A percentile compares a stretch with the other conserved stretches of the same genome.
phyloP scores from a whole-genome alignment of 2,113 vertebrate species.

The Proteles cristata region DNA sequence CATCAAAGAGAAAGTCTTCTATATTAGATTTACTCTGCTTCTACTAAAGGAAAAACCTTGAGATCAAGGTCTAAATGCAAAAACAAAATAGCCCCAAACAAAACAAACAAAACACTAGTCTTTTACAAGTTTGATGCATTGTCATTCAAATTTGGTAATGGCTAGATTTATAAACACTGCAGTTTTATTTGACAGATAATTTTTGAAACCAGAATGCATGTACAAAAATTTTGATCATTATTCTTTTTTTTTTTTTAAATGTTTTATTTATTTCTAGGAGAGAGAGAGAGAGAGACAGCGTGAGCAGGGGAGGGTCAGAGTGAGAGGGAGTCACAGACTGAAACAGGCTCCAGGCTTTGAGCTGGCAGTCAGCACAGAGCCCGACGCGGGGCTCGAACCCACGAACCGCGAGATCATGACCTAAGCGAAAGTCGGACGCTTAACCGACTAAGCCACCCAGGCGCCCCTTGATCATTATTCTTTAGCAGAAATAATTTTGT shows the following conservation, averaged over 20 bases:
- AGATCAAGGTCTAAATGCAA: neutral
- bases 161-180: conserved; percentile 34
- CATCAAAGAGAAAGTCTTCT: neutral
- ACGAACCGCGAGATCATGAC: too few species aligned
- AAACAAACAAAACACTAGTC: neutral
- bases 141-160: neutral
- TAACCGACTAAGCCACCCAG: too few species aligned
- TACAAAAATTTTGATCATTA: conserved; percentile 36
- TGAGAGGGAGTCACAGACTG: too few species aligned
- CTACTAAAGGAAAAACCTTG: neutral
- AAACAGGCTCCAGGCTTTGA: too few species aligned
- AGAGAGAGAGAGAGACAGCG: too few species aligned
- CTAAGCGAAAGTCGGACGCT: too few species aligned
- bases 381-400: too few species aligned
- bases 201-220: conserved; percentile 17
- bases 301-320: too few species aligned
- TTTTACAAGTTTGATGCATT: neutral
- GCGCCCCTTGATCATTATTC: conserved; percentile 41
- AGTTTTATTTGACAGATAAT: conserved; percentile 51
- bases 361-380: too few species aligned
- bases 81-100: neutral
- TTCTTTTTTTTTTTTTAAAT: too few species aligned
- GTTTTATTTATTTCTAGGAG: too few species aligned
- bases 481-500: conserved; percentile 59
- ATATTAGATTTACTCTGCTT: neutral